Base-by-base conservation (phyloP, 2,113 vertebrate genomes). In the Colossoma macropomum region DNA sequence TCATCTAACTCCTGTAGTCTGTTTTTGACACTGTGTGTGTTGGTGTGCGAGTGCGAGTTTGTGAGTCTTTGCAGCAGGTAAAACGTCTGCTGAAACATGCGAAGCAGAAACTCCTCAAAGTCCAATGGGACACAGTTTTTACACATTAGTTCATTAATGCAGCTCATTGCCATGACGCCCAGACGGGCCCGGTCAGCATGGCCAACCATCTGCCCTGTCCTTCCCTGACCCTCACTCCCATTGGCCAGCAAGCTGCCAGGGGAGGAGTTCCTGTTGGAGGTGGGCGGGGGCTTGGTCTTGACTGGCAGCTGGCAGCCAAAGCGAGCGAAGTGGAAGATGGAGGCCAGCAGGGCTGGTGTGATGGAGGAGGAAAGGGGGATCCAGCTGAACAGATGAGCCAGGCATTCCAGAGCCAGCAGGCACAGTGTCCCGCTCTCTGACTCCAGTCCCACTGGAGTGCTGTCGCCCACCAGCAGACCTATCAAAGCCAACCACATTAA, bases 11-110 rank as follows among this genome's bases (percentile, higher is more conserved):
- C 97, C 92, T 98, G 97, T 7, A 99, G 94, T 21, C 96, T 95
- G 88, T 92, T 97, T 91, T 97, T 98, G 88, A 98, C 94, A 0
- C 96, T 96, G 75, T 98, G 96, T 75, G 96, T 95, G 2, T 98
- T 98, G 89, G 95, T 96, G 76, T 98, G 97, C 71, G 96, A 95
- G 76, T 98, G 97, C 71, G 96, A 95, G 90, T 99, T 94, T 59
- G 98, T 99, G 87, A 99, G 95, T 94, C 96, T 97, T 93, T 99
- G 98, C 87, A 99, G 95, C 88, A 99, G 96, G 93, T 98, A 98
- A 93, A 99, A 99, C 8, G 98, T 98, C 92, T 99, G 98, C 94
- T 99, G 98, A 94, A 99, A 99, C 96, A 98, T 98, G 52, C 98
- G 95, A 54, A 99, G 94, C 89, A 99, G 94, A 86, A 98, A 99